These are phyloP conservation scores for Bombus polaris DNA, from an alignment of 1,140 invertebrate genomes.

Conservation along the genomic window DNA sequence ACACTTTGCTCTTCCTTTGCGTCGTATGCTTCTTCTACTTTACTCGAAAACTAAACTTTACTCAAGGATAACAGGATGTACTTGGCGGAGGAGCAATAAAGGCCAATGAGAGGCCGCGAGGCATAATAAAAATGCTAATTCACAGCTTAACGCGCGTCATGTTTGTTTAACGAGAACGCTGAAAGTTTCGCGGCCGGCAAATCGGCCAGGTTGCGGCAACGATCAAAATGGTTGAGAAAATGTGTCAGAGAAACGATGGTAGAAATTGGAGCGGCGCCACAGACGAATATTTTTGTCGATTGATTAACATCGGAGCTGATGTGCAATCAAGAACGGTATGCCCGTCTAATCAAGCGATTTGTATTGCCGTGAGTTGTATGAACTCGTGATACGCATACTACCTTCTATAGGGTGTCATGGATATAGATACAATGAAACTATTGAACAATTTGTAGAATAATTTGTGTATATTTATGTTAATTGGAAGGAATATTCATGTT, in stretches of 20 bases:
- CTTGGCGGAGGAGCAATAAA: slow-evolving; percentile 20
- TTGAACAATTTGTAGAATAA: background rate
- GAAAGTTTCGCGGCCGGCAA: background rate
- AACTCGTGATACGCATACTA: background rate
- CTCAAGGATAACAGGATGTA: slow-evolving; percentile 29
- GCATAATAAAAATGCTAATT: slow-evolving; percentile 53
- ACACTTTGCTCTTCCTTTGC: too few relatives aligned
- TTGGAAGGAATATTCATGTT: too few relatives aligned
- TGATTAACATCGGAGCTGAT: slow-evolving; percentile 38
- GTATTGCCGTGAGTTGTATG: slow-evolving; percentile 29
- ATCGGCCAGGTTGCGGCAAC: background rate
- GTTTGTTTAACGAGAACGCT: slow-evolving; percentile 44
- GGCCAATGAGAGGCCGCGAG: slow-evolving; percentile 20
- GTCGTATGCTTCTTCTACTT: background rate
- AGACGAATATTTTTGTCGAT: slow-evolving; percentile 36
- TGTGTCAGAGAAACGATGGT: background rate
- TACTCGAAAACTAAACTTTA: slow-evolving; percentile 24
- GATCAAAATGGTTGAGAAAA: background rate
- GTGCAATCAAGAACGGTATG: slow-evolving; percentile 1
- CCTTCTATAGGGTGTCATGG: background rate
- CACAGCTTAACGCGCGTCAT: slow-evolving; percentile 48
- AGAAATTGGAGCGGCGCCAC: background rate
- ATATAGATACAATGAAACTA: background rate
- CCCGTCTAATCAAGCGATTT: slow-evolving; percentile 47
- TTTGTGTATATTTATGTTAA: too few relatives aligned